phyloP scores from a whole-genome alignment of 2,113 vertebrate species.

The Archilochus colubris region DNA sequence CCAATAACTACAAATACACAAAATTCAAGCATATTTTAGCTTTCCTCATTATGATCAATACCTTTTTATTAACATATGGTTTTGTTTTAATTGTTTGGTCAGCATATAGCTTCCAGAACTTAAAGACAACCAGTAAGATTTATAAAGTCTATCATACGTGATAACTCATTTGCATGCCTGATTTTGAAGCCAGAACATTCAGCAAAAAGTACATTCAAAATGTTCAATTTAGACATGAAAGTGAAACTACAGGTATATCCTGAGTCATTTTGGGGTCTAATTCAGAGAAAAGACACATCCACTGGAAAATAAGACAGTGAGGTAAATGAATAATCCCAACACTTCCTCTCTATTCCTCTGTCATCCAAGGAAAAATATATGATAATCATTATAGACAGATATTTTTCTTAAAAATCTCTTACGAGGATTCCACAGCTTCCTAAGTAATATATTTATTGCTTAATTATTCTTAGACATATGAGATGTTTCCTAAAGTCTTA shows the following conservation, averaged over 20 bases:
- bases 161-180: neutral
- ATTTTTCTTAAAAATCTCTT: constrained; percentile 7
- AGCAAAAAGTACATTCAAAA: neutral
- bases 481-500: constrained; percentile 23
- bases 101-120: neutral
- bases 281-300: neutral
- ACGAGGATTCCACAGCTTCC: constrained; percentile 11
- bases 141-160: neutral
- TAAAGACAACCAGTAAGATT: neutral
- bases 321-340: neutral
- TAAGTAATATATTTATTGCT: constrained; percentile 17
- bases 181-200: neutral
- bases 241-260: neutral
- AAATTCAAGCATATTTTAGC: neutral
- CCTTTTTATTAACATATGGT: neutral
- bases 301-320: neutral
- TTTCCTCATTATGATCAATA: neutral
- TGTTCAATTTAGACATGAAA: neutral
- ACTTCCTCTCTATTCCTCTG: neutral
- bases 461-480: constrained; percentile 28
- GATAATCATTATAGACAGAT: neutral
- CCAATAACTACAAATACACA: neutral
- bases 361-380: neutral
- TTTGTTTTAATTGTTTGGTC: neutral
- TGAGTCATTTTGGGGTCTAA: neutral